Evolutionary conservation across 2,797 vertebrate species (phyloP), one percentile per base, ranked within the genome.

Genomic region (Adrianichthys oophorus): DNA sequence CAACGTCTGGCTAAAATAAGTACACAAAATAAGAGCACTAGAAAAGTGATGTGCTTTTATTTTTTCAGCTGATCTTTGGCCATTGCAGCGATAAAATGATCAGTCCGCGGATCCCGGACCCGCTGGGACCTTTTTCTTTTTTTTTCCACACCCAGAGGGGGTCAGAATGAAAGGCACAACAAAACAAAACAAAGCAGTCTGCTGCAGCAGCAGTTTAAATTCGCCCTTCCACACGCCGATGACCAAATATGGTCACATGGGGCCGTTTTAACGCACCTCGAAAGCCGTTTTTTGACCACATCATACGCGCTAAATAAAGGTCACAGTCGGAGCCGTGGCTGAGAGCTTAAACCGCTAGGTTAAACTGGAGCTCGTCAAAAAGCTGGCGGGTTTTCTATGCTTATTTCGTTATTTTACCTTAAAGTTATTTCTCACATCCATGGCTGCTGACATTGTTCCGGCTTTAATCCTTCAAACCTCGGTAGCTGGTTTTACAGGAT

Each of bases 401-500:
- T 1, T 0, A 7, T 13, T 5, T 44, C 5, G 8, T 0, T 18
- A 10, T 53, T 65, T 95, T 95, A 97, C 95, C 95, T 98, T 91
- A 50, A 76, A 65, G 74, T 87, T 85, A 74, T 70, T 72, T 70
- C 84, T 86, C 82, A 63, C 87, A 86, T 93, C 90, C 93, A 93
- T 88, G 89, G 89, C 92, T 90, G 94, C 93, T 81, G 89, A 90
- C 72, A 78, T 82, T 74, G 26, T 84, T 85, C 80, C 83, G 88
- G 80, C 84, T 90, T 72, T 74, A 80, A 73, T 83, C 91, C 92
- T 90, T 70, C 81, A 89, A 79, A 78, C 78, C 18, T 56, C 57
- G 75, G 79, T 86, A 85, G 61, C 76, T 66, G 70, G 68, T 81
- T 60, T 73, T 84, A 56, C 62, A 72, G 75, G 79, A 90, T 93